Percentiles rank a stretch among this genome's conserved stretches.
Evolutionary conservation across 2,113 vertebrate genomes (phyloP).

Genomic region (Laticauda colubrina): DNA sequence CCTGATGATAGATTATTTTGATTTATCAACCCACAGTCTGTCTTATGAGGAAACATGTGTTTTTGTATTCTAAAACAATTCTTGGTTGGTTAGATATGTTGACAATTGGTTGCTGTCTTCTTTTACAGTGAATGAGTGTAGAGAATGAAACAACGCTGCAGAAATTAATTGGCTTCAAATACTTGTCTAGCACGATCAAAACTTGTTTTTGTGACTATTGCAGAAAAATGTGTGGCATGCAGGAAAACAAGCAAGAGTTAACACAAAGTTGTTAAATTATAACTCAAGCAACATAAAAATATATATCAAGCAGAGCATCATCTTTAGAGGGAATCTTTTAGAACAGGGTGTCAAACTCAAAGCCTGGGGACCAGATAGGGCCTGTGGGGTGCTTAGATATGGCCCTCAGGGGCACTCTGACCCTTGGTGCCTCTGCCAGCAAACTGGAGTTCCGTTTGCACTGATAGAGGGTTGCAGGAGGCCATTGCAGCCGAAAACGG

Average conservation of each 20-base stretch:
- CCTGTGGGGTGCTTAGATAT: no score
- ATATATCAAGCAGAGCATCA: slow-evolving; percentile 24
- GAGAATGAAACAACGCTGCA: slow-evolving; percentile 7
- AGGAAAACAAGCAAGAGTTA: slow-evolving; percentile 43
- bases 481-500: no score
- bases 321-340: slow-evolving; percentile 26
- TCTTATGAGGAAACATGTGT: not conserved
- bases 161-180: slow-evolving; percentile 37
- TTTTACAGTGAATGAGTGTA: slow-evolving; percentile 34
- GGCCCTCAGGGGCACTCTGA: no score
- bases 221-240: slow-evolving; percentile 35
- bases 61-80: slow-evolving; percentile 34
- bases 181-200: slow-evolving; percentile 39
- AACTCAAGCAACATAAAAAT: slow-evolving; percentile 31
- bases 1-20: not conserved
- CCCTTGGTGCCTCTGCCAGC: no score
- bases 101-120: slow-evolving; percentile 23
- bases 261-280: slow-evolving; percentile 33
- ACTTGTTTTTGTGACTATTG: slow-evolving; percentile 16
- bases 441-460: no score
- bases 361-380: no score
- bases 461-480: no score
- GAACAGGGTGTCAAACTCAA: no score
- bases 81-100: slow-evolving; percentile 24
- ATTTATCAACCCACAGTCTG: slow-evolving; percentile 12